Conservation (phyloP, 2,797 vertebrate genomes). For the Limosa lapponica region DNA sequence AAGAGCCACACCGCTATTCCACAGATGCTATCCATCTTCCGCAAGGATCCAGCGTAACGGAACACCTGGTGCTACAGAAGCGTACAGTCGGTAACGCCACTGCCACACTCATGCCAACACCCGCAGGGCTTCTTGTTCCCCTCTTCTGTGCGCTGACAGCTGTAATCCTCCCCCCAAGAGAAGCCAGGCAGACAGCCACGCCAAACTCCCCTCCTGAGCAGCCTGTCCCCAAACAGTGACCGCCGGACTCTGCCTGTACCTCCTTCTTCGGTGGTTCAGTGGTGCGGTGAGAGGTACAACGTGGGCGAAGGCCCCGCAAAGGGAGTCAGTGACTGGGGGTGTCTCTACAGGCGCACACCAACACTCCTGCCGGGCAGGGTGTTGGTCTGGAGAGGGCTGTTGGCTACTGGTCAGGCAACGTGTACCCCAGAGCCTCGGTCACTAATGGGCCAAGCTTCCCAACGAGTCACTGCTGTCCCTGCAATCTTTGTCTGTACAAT, state of each 20-base stretch:
- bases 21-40: not conserved
- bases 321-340: not conserved
- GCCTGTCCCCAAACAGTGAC: not conserved
- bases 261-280: not conserved
- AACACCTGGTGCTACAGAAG: accelerated
- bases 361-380: accelerated
- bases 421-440: accelerated
- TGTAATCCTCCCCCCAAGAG: accelerated
- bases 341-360: not conserved
- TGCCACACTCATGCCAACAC: not conserved
- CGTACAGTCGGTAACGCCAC: accelerated
- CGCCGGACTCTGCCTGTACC: accelerated
- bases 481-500: not conserved
- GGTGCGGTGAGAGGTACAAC: accelerated
- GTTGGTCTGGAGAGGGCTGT: not conserved
- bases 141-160: not conserved
- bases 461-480: accelerated
- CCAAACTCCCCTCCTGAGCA: not conserved
- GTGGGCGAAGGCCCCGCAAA: accelerated
- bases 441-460: not conserved
- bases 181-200: accelerated
- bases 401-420: accelerated
- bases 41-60: accelerated
- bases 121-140: not conserved
- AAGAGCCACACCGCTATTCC: not conserved